A percentile compares a stretch with the other conserved stretches of the same genome.
phyloP scores from a whole-genome alignment of 2,888 invertebrate species.

The Lomographa bimaculata region DNA sequence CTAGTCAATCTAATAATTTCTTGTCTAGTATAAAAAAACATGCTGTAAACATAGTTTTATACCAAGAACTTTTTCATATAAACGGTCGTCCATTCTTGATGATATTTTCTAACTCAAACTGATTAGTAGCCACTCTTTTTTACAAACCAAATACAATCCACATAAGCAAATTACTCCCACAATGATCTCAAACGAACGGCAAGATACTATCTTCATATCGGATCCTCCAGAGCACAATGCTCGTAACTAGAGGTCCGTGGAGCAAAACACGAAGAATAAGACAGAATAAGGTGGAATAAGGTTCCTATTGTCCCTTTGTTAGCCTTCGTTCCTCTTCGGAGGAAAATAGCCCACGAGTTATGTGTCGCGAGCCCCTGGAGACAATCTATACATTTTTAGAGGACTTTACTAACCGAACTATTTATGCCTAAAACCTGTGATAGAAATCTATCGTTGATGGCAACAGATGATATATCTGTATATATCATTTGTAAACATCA shows the following conservation, averaged over 20 bases:
- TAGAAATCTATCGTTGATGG: too few species aligned
- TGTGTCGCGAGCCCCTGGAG: constrained; percentile 21
- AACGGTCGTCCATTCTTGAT: too few species aligned
- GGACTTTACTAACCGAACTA: constrained; percentile 7
- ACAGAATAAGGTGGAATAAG: too few species aligned
- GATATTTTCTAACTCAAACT: too few species aligned
- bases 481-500: too few species aligned
- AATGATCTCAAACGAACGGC: constrained; percentile 33
- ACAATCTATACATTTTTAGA: constrained; percentile 27
- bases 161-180: constrained; percentile 23
- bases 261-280: constrained; percentile 16
- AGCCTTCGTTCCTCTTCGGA: constrained; percentile 1
- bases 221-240: constrained; percentile 30
- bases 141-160: not conserved
- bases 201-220: constrained; percentile 31
- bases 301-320: constrained; percentile 21
- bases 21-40: too few species aligned
- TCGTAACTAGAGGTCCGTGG: constrained; percentile 28
- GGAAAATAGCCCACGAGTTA: constrained; percentile 20
- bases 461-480: too few species aligned
- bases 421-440: too few species aligned
- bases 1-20: too few species aligned
- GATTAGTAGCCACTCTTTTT: too few species aligned
- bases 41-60: too few species aligned
- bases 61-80: too few species aligned